These are phyloP conservation scores for Caranx melampygus DNA, from an alignment of 2,113 vertebrate species.

Conservation along the genomic window DNA sequence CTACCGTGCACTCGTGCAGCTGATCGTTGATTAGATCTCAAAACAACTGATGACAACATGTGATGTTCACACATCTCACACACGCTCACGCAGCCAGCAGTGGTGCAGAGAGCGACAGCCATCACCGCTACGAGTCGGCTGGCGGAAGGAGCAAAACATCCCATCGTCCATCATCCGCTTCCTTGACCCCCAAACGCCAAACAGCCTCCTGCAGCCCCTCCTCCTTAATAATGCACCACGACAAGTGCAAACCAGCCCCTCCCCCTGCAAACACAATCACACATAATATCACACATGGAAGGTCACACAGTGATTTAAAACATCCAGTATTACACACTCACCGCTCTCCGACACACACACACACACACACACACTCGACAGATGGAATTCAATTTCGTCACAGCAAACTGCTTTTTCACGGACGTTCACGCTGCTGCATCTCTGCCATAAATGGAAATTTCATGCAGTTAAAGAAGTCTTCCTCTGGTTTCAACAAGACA, in stretches of 20 bases:
- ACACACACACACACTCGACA: conserved; percentile 2
- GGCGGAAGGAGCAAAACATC: not conserved
- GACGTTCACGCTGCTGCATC: not conserved
- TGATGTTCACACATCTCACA: not conserved
- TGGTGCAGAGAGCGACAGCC: conserved; percentile 7
- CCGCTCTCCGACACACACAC: not conserved
- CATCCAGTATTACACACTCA: conserved; percentile 1
- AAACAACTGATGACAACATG: not conserved
- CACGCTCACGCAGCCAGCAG: not conserved
- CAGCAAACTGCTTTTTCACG: conserved; percentile 45
- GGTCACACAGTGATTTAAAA: conserved; percentile 54
- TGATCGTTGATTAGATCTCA: no score
- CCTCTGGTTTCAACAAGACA: conserved; percentile 28
- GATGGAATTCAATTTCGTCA: conserved; percentile 43
- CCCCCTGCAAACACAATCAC: conserved; percentile 16
- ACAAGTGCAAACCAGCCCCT: not conserved
- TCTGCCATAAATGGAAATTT: conserved; percentile 42
- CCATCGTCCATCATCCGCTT: conserved; percentile 41
- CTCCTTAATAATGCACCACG: conserved; percentile 32
- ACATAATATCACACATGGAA: conserved; percentile 34
- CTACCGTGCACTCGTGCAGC: no score
- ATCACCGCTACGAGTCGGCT: not conserved
- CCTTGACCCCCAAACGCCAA: conserved; percentile 46
- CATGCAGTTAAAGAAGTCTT: conserved; percentile 22
- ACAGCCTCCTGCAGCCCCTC: conserved; percentile 1